Conservation (phyloP, 2,113 vertebrate species). For the Neoarius graeffei region DNA sequence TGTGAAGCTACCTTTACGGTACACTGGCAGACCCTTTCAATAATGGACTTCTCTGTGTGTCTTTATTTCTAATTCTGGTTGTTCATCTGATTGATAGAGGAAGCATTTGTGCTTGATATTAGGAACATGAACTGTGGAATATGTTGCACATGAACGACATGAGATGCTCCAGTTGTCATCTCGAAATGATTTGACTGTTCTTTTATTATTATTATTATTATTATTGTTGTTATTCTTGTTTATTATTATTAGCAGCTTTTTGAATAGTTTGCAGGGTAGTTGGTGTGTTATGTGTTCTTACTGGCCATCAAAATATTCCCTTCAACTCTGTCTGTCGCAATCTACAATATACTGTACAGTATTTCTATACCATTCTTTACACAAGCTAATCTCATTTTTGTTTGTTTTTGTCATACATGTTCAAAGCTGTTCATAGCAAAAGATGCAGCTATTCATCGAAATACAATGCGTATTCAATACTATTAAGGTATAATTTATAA, state of each 20-base stretch:
- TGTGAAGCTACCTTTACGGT: neutral
- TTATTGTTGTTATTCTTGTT: neutral
- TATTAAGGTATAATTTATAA: slow-evolving; percentile 57
- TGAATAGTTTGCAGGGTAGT: neutral
- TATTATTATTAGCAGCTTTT: neutral
- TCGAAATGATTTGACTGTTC: slow-evolving; percentile 25
- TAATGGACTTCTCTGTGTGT: neutral
- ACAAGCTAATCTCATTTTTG: slow-evolving; percentile 54
- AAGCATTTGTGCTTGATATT: slow-evolving; percentile 15
- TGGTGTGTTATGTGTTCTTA: neutral
- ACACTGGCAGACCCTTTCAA: neutral
- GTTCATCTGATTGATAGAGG: slow-evolving; percentile 21
- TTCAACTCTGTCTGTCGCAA: neutral
- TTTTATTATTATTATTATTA: neutral
- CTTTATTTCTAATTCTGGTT: slow-evolving; percentile 32
- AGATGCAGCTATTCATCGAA: slow-evolving; percentile 55
- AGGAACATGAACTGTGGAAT: slow-evolving; percentile 11
- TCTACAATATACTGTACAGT: slow-evolving; percentile 59
- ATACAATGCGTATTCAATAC: slow-evolving; percentile 35
- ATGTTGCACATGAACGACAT: slow-evolving; percentile 36
- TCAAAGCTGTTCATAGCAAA: slow-evolving; percentile 61
- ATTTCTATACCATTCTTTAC: slow-evolving; percentile 64
- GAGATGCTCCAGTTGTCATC: slow-evolving; percentile 38
- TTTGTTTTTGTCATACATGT: slow-evolving; percentile 56
- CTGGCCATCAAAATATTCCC: neutral